phyloP scores from a whole-genome alignment of 2,888 invertebrate species.

The Anthrax anthrax region DNA sequence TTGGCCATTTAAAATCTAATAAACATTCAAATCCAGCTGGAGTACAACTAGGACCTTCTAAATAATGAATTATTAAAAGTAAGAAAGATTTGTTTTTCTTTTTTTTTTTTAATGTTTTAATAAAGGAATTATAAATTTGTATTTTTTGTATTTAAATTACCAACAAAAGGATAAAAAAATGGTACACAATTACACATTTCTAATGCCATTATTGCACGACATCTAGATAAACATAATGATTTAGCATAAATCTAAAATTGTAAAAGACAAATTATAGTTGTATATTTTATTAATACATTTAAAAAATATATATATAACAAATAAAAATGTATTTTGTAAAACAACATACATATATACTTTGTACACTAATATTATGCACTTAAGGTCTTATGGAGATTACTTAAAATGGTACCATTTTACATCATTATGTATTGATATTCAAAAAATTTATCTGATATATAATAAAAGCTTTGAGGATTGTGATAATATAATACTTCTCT shows the following conservation, averaged over 20 bases:
- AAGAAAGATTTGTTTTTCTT: not conserved
- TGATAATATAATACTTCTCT: too few relatives aligned
- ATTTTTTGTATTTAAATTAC: constrained; percentile 11
- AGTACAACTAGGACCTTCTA: constrained; percentile 10
- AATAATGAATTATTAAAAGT: not conserved
- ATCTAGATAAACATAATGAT: constrained; percentile 28
- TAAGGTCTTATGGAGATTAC: too few relatives aligned
- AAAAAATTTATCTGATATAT: too few relatives aligned
- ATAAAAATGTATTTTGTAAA: too few relatives aligned
- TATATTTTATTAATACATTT: not conserved
- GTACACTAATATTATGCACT: too few relatives aligned
- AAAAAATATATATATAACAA: not conserved
- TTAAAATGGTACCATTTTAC: too few relatives aligned
- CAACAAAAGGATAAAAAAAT: constrained; percentile 37
- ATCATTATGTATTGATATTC: too few relatives aligned
- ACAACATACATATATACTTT: not conserved
- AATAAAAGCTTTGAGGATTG: too few relatives aligned
- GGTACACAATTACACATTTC: constrained; percentile 42
- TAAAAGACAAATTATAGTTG: not conserved
- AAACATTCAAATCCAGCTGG: constrained; percentile 9
- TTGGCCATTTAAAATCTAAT: constrained; percentile 10
- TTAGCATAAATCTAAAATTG: constrained; percentile 25
- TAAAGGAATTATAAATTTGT: not conserved
- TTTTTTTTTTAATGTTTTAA: too few relatives aligned
- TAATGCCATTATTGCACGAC: constrained; percentile 37